phyloP scores from a whole-genome alignment of 2,888 invertebrate species.

The Synergus gifuensis region DNA sequence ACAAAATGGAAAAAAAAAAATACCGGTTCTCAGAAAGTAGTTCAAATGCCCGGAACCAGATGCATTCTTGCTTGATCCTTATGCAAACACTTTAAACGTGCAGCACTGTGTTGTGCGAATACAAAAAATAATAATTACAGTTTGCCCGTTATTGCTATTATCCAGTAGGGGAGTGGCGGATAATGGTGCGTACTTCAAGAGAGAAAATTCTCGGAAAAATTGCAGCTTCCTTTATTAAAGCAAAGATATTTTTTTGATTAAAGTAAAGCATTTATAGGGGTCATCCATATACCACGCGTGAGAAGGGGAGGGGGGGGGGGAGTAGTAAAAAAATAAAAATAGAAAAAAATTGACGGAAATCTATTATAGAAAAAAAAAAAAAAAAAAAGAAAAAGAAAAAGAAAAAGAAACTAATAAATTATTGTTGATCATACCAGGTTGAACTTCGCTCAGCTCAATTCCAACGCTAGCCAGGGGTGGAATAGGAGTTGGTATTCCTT shows the following conservation, averaged over 20 bases:
- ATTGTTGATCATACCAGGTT: conserved; percentile 65
- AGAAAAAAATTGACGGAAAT: too few relatives aligned
- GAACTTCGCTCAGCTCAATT: conserved; percentile 72
- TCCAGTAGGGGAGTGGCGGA: neutral
- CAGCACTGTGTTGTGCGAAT: neutral
- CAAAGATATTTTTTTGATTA: too few relatives aligned
- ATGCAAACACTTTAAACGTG: conserved; percentile 1
- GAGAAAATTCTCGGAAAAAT: neutral
- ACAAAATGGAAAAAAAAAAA: neutral
- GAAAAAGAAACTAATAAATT: neutral
- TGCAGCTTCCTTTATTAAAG: neutral
- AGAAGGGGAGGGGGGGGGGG: too few relatives aligned
- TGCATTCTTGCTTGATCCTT: neutral
- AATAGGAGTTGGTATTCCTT: conserved; percentile 58
- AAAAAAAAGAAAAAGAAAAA: too few relatives aligned
- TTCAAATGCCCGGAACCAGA: conserved; percentile 24
- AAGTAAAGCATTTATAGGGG: too few relatives aligned
- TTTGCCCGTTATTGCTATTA: conserved; percentile 9
- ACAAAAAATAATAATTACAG: conserved; percentile 17
- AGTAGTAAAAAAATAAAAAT: too few relatives aligned
- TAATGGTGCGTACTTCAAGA: conserved; percentile 4
- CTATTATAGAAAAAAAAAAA: neutral
- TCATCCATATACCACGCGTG: too few relatives aligned
- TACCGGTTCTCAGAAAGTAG: neutral
- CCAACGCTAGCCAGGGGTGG: conserved; percentile 68